Conservation (phyloP, 2,113 vertebrate genomes). For the Lophius piscatorius region DNA sequence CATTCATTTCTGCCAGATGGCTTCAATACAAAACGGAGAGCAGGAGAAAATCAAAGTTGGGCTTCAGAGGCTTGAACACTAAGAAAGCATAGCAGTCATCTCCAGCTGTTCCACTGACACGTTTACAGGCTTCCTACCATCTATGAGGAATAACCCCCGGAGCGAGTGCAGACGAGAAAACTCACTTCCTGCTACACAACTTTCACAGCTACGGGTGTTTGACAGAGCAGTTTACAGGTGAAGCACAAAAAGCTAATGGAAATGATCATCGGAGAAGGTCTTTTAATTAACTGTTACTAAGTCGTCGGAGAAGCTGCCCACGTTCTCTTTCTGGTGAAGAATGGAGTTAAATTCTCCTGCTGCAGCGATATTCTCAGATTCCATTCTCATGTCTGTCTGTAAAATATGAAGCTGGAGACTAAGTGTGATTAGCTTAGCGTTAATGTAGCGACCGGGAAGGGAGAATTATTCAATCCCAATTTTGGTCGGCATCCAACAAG, state of each 20-base stretch:
- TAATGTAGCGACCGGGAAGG: no score
- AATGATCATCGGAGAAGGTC: neutral
- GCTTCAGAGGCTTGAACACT: slow-evolving; percentile 60
- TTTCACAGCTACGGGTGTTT: neutral
- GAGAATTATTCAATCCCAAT: no score
- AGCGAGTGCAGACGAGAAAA: slow-evolving; percentile 40
- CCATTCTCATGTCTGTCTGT: no score
- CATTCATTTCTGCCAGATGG: slow-evolving; percentile 74
- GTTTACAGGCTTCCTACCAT: slow-evolving; percentile 45
- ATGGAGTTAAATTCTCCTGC: no score
- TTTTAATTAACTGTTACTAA: no score
- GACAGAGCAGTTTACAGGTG: neutral
- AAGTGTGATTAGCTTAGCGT: no score
- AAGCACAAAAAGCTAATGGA: neutral
- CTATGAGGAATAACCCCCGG: slow-evolving; percentile 27
- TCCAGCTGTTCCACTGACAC: slow-evolving; percentile 66
- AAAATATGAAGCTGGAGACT: no score
- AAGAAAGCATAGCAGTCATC: slow-evolving; percentile 64
- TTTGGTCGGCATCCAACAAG: no score
- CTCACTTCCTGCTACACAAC: slow-evolving; percentile 2
- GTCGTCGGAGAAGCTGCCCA: no score
- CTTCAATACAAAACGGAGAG: slow-evolving; percentile 65
- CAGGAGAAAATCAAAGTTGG: slow-evolving; percentile 66
- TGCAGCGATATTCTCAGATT: no score
- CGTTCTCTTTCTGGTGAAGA: no score